These are phyloP conservation scores for Drosophila sulfurigaster DNA, from an alignment of 1,140 invertebrate species.

Conservation along the genomic window DNA sequence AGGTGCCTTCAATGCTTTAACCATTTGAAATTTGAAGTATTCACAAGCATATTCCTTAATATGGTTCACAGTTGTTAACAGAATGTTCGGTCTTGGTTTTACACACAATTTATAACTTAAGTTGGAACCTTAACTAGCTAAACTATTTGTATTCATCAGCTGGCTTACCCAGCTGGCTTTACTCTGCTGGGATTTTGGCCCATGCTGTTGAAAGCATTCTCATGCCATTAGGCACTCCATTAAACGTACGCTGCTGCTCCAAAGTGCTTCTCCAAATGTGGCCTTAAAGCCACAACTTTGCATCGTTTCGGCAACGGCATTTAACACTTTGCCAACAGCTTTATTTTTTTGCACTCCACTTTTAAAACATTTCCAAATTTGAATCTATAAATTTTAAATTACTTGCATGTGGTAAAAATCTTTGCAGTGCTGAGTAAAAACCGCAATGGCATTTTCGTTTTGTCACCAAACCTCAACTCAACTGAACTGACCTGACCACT, in stretches of 20 bases:
- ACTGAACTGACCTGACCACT: conserved; percentile 27
- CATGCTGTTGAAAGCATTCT: conserved; percentile 27
- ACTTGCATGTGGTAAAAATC: conserved; percentile 51
- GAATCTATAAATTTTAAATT: conserved; percentile 60
- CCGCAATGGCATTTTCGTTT: conserved; percentile 42
- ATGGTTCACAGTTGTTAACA: conserved; percentile 10
- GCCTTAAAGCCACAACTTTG: conserved; percentile 43
- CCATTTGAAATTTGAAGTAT: neutral
- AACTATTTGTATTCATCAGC: conserved; percentile 37
- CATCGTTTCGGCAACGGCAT: conserved; percentile 19
- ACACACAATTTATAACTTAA: conserved; percentile 5
- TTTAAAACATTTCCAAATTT: conserved; percentile 44
- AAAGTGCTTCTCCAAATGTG: conserved; percentile 33
- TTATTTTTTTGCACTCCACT: conserved; percentile 16
- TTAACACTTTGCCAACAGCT: conserved; percentile 27
- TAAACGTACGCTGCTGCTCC: conserved; percentile 37
- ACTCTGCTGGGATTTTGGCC: conserved; percentile 9
- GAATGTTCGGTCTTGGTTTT: neutral
- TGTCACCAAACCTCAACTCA: conserved; percentile 41
- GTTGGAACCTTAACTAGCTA: conserved; percentile 3
- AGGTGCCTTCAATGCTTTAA: neutral
- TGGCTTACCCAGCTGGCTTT: neutral
- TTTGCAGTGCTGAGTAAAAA: conserved; percentile 39
- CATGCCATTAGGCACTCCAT: conserved; percentile 44
- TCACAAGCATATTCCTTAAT: neutral